Evolutionary conservation across 2,797 vertebrate genomes (phyloP).

Genomic region (Podargus strigoides): DNA sequence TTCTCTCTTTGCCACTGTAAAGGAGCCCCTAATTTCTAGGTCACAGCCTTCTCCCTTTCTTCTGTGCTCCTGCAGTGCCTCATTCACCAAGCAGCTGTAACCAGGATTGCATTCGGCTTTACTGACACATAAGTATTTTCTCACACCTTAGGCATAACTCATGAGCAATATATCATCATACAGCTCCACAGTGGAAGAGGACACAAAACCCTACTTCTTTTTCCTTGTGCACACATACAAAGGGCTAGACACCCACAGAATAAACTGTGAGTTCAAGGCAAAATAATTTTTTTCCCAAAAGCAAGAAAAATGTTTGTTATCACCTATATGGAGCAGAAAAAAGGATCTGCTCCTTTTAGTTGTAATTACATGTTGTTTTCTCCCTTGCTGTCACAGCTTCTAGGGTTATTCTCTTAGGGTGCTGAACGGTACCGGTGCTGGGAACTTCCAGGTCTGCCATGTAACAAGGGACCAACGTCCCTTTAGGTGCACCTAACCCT

Average conservation of each 20-base stretch:
- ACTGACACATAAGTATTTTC: background rate
- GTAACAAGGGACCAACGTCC: background rate
- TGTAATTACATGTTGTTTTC: background rate
- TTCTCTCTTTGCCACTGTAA: background rate
- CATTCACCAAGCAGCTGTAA: background rate
- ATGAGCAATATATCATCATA: background rate
- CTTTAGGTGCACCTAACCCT: background rate
- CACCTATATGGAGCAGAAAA: background rate
- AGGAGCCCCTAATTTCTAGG: background rate
- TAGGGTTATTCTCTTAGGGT: background rate
- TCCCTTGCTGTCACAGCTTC: background rate
- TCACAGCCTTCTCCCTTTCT: background rate
- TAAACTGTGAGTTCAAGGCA: background rate
- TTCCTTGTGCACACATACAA: background rate
- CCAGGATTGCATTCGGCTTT: background rate
- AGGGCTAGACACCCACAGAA: background rate
- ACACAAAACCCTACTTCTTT: background rate
- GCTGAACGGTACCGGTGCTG: accelerated
- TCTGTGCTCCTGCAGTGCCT: background rate
- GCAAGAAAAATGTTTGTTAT: background rate
- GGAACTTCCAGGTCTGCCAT: background rate
- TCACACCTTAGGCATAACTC: background rate
- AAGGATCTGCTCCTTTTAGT: background rate
- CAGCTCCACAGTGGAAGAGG: background rate
- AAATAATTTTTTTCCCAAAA: background rate